Evolutionary conservation across 1,140 invertebrate species (phyloP).

Genomic region (Atopsyche davidsoni): DNA sequence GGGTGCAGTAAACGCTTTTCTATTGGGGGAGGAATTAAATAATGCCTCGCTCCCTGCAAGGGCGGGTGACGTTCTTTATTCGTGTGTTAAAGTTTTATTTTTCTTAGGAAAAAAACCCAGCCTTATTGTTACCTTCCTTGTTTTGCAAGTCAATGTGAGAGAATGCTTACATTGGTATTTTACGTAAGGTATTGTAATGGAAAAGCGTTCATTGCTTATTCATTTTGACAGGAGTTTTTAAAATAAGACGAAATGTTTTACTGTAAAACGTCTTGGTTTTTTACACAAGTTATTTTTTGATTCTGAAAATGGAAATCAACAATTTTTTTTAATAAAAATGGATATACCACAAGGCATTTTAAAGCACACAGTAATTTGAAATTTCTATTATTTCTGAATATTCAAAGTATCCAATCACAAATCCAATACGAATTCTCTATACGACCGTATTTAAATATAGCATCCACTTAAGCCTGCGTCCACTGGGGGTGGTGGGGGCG

Average conservation of each 20-base stretch:
- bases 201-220: conserved; percentile 29
- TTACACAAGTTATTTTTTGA: too few species aligned
- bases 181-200: conserved; percentile 27
- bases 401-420: too few species aligned
- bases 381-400: too few species aligned
- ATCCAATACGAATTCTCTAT: too few species aligned
- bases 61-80: conserved; percentile 26
- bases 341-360: too few species aligned
- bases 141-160: neutral
- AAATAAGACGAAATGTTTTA: too few species aligned
- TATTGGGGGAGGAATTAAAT: conserved; percentile 30
- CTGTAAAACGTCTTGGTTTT: too few species aligned
- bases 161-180: neutral
- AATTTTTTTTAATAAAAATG: too few species aligned
- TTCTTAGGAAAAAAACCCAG: conserved; percentile 22
- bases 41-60: conserved; percentile 14
- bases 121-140: neutral
- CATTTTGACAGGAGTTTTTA: conserved; percentile 21
- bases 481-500: neutral
- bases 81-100: conserved; percentile 30
- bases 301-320: too few species aligned
- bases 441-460: too few species aligned
- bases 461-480: too few species aligned
- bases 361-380: too few species aligned
- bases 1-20: conserved; percentile 27